Conservation (phyloP, 2,113 vertebrate genomes). For the Zosterops borbonicus region DNA sequence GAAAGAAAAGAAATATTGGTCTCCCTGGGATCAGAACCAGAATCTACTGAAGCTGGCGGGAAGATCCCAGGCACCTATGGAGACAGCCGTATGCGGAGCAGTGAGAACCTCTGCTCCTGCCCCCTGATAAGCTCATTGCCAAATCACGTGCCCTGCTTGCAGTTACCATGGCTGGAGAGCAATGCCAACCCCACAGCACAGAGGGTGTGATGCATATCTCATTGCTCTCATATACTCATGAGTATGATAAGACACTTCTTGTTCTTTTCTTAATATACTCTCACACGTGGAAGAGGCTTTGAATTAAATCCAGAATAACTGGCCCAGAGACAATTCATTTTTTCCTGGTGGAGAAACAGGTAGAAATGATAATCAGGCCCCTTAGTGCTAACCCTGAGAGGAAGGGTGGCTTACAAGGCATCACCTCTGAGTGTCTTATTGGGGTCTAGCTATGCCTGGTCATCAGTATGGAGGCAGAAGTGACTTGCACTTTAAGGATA, state of each 20-base stretch:
- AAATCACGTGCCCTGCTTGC: background rate
- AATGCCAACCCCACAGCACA: background rate
- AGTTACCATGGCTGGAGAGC: background rate
- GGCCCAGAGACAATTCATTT: background rate
- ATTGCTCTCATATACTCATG: background rate
- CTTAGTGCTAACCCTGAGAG: background rate
- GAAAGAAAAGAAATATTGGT: background rate
- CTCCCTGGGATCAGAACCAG: background rate
- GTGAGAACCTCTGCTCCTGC: background rate
- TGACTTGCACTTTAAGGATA: background rate
- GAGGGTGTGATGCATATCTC: background rate
- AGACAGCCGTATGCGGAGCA: fast-evolving
- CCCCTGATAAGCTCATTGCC: background rate
- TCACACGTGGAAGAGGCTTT: background rate
- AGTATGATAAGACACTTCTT: background rate
- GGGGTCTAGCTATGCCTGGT: background rate
- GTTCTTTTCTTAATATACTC: background rate
- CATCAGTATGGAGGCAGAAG: background rate
- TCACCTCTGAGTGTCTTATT: background rate
- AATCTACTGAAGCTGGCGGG: background rate
- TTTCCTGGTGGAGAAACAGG: background rate
- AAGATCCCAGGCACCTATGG: fast-evolving
- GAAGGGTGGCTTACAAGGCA: background rate
- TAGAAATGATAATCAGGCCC: background rate
- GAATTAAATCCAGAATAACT: background rate